Conservation (phyloP, 2,113 vertebrate genomes). For the Solenodon paradoxus region DNA sequence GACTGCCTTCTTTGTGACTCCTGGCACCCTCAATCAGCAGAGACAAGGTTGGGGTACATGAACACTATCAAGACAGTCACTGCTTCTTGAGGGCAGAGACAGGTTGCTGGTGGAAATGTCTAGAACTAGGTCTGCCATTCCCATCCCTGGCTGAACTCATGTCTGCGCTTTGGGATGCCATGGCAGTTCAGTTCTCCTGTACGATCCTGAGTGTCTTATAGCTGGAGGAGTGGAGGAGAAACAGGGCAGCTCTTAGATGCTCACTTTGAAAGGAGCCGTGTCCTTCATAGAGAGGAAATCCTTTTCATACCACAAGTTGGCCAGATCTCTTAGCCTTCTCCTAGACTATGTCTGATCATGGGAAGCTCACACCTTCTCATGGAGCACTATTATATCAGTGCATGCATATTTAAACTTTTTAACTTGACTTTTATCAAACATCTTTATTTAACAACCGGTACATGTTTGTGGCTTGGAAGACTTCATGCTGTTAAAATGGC, state of each 20-base stretch:
- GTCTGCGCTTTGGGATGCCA: constrained; percentile 19
- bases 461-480: background rate
- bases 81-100: background rate
- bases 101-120: background rate
- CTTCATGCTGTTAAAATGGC: background rate
- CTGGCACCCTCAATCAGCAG: background rate
- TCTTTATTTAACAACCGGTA: background rate
- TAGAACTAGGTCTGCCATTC: background rate
- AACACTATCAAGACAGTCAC: background rate
- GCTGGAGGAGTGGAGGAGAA: background rate
- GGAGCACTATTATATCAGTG: background rate
- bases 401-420: background rate
- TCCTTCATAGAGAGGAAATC: background rate
- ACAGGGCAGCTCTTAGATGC: background rate
- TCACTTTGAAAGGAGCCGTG: background rate
- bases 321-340: background rate
- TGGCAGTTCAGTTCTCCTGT: background rate
- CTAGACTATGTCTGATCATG: background rate
- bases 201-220: background rate
- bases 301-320: background rate
- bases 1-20: background rate
- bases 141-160: background rate
- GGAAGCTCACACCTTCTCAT: background rate
- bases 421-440: background rate
- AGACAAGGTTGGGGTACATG: background rate